A percentile compares a stretch with the other conserved stretches of the same genome.
Evolutionary conservation across 2,888 invertebrate genomes (phyloP).

Genomic region (Agriopis marginaria): DNA sequence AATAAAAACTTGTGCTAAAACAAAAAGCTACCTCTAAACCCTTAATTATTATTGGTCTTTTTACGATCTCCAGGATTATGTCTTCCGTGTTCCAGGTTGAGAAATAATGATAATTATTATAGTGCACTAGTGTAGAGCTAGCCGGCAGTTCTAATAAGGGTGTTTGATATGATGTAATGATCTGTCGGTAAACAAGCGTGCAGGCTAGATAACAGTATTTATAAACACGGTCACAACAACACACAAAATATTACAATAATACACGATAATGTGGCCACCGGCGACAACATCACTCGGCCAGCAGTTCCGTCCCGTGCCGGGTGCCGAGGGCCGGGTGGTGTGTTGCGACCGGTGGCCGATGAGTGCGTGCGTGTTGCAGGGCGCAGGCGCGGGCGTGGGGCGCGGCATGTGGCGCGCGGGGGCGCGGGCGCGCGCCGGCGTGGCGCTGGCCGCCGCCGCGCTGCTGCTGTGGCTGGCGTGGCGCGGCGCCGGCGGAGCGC

Average conservation of each 20-base stretch:
- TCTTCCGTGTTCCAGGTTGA: too few species aligned
- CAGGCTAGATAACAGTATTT: not conserved
- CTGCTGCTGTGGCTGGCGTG: constrained; percentile 39
- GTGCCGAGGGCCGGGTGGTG: too few species aligned
- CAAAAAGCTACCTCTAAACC: too few species aligned
- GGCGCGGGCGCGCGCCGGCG: constrained; percentile 36
- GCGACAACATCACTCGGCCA: not conserved
- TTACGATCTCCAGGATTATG: too few species aligned
- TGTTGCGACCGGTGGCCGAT: not conserved
- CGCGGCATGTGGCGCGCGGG: constrained; percentile 24
- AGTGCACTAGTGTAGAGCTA: too few species aligned
- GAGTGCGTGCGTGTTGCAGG: constrained; percentile 2
- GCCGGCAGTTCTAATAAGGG: too few species aligned
- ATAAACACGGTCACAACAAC: not conserved
- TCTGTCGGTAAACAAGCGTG: not conserved
- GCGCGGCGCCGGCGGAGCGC: constrained; percentile 56
- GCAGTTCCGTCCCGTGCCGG: too few species aligned
- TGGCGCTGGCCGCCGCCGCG: constrained; percentile 39
- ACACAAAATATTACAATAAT: not conserved
- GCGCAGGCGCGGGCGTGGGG: constrained; percentile 8
- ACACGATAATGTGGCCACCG: not conserved
- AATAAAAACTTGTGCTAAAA: too few species aligned
- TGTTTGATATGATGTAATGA: not conserved
- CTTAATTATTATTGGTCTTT: too few species aligned
- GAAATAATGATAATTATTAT: too few species aligned